These are phyloP conservation scores for Agriopis leucophaearia DNA, from an alignment of 2,888 invertebrate genomes.

Conservation along the genomic window DNA sequence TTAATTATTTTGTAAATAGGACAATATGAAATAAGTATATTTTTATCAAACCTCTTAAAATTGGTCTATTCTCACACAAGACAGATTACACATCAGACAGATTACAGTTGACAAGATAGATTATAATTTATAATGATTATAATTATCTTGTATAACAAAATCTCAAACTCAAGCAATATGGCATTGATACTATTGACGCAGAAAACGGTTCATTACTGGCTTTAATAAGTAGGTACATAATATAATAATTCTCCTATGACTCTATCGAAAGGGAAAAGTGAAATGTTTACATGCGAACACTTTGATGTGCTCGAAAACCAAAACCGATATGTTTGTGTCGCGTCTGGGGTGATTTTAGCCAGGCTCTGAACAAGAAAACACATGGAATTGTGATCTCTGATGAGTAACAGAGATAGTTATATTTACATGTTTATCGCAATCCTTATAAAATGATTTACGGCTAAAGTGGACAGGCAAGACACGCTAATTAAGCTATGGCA, in stretches of 20 bases:
- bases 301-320: conserved; percentile 29
- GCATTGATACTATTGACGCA: neutral
- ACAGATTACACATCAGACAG: too few species aligned
- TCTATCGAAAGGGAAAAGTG: conserved; percentile 19
- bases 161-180: neutral
- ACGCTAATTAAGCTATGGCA: too few species aligned
- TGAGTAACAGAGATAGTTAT: neutral
- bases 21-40: too few species aligned
- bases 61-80: too few species aligned
- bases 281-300: conserved; percentile 22
- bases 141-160: too few species aligned
- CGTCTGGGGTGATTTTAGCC: neutral
- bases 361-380: neutral
- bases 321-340: conserved; percentile 22
- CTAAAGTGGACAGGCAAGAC: too few species aligned
- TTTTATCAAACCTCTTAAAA: too few species aligned
- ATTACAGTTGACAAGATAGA: too few species aligned
- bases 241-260: neutral
- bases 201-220: neutral
- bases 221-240: neutral
- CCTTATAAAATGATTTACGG: too few species aligned
- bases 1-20: too few species aligned
- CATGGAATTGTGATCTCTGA: neutral
- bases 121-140: too few species aligned
- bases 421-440: neutral